Percentiles rank a stretch among this genome's conserved stretches.
Conservation (phyloP, 1,140 invertebrate species). For the Cheumatopsyche charites region DNA sequence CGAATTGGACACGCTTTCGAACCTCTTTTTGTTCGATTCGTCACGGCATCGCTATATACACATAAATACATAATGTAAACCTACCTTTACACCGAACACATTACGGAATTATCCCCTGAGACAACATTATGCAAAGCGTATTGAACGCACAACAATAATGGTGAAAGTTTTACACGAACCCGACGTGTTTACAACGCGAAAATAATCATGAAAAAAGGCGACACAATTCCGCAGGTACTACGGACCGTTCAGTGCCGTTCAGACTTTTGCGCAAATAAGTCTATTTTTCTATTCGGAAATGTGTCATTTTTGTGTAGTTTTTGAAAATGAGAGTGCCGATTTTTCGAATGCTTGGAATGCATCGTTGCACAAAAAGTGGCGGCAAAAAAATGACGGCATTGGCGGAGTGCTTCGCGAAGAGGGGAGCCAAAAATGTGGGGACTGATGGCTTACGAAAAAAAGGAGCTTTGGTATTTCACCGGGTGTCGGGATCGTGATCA, state of each 20-base stretch:
- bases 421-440: conserved; percentile 36
- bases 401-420: conserved; percentile 15
- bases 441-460: conserved; percentile 39
- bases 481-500: conserved; percentile 18
- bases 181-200: conserved; percentile 26
- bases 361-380: conserved; percentile 35
- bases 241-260: neutral
- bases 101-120: conserved; percentile 21
- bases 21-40: conserved; percentile 9
- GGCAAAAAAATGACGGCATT: conserved; percentile 39
- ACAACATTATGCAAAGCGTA: conserved; percentile 34
- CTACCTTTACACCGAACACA: neutral
- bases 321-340: neutral
- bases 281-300: neutral
- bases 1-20: conserved; percentile 4
- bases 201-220: neutral
- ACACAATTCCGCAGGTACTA: too few relatives aligned
- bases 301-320: neutral
- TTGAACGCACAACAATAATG: conserved; percentile 33
- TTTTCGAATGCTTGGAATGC: conserved; percentile 11
- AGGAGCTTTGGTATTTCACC: conserved; percentile 31
- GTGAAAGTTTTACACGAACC: conserved; percentile 31
- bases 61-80: too few relatives aligned
- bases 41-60: neutral
- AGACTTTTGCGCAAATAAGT: neutral